Percentiles rank a stretch among this genome's conserved stretches.
These are phyloP conservation scores for Oriolus oriolus DNA, from an alignment of 2,113 vertebrate genomes.

Conservation along the genomic window DNA sequence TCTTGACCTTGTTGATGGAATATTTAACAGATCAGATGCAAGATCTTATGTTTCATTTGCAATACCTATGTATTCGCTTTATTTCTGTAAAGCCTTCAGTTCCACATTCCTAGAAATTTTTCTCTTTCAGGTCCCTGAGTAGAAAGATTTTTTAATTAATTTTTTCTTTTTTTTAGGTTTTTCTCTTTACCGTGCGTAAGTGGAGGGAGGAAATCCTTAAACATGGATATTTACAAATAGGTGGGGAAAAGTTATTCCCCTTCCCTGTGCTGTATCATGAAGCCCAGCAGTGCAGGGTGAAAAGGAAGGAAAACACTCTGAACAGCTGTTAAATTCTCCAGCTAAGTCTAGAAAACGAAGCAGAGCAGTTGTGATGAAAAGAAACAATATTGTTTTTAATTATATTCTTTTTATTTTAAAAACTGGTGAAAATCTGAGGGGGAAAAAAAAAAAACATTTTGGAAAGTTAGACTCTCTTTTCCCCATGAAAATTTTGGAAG, in stretches of 20 bases:
- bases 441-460: slow-evolving; percentile 18
- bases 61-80: slow-evolving; percentile 47
- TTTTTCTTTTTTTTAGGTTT: background rate
- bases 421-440: slow-evolving; percentile 20
- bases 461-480: slow-evolving; percentile 48
- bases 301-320: slow-evolving; percentile 24
- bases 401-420: background rate
- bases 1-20: slow-evolving; percentile 69
- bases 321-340: slow-evolving; percentile 33
- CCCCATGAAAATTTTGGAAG: slow-evolving; percentile 51
- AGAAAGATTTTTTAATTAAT: background rate
- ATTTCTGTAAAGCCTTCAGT: slow-evolving; percentile 14
- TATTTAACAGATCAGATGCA: slow-evolving; percentile 64
- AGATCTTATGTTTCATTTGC: slow-evolving; percentile 64
- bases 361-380: slow-evolving; percentile 33
- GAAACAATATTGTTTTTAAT: background rate
- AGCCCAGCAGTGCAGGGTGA: background rate
- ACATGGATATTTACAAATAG: background rate
- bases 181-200: background rate
- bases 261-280: background rate
- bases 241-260: background rate
- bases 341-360: slow-evolving; percentile 33
- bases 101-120: background rate
- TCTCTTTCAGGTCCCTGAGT: background rate
- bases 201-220: background rate